Evolutionary conservation across 2,888 invertebrate genomes (phyloP).

Genomic region (Drosophila robusta): DNA sequence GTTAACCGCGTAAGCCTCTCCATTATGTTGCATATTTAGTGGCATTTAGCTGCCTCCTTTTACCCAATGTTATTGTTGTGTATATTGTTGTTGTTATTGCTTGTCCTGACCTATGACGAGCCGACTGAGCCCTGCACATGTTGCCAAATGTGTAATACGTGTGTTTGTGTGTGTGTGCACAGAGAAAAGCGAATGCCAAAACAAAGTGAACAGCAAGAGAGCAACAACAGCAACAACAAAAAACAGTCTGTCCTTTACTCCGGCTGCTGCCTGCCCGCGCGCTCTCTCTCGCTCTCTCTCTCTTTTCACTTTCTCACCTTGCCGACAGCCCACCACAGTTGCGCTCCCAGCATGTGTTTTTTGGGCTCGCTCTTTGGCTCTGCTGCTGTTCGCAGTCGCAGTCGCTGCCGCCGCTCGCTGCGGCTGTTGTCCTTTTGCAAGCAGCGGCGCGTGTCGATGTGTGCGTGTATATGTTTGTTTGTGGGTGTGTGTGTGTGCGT

Average conservation of each 20-base stretch:
- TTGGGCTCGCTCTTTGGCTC: conserved; percentile 43
- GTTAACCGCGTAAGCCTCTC: conserved; percentile 31
- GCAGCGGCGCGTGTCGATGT: conserved; percentile 67
- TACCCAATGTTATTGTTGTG: conserved; percentile 12
- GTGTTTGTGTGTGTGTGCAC: conserved; percentile 31
- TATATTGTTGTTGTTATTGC: conserved; percentile 23
- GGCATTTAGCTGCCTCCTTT: conserved; percentile 59
- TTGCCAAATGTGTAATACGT: conserved; percentile 55
- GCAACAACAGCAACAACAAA: conserved; percentile 23
- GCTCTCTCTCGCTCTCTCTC: conserved; percentile 11
- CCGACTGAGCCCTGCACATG: conserved; percentile 58
- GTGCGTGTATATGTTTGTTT: conserved; percentile 25
- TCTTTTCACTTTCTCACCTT: conserved; percentile 53
- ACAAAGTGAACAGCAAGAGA: conserved; percentile 60
- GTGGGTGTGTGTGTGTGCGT: conserved; percentile 31
- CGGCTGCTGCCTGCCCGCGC: conserved; percentile 23
- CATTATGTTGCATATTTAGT: conserved; percentile 73
- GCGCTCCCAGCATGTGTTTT: conserved; percentile 65
- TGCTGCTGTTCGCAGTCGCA: conserved; percentile 35
- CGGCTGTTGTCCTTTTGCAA: conserved; percentile 69
- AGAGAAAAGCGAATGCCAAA: conserved; percentile 60
- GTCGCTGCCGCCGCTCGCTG: conserved; percentile 19
- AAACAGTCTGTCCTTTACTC: conserved; percentile 27
- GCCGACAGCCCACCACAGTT: conserved; percentile 35
- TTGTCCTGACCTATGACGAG: conserved; percentile 68